Conservation (phyloP, 1,140 invertebrate species). For the Heliconius melpomene region DNA sequence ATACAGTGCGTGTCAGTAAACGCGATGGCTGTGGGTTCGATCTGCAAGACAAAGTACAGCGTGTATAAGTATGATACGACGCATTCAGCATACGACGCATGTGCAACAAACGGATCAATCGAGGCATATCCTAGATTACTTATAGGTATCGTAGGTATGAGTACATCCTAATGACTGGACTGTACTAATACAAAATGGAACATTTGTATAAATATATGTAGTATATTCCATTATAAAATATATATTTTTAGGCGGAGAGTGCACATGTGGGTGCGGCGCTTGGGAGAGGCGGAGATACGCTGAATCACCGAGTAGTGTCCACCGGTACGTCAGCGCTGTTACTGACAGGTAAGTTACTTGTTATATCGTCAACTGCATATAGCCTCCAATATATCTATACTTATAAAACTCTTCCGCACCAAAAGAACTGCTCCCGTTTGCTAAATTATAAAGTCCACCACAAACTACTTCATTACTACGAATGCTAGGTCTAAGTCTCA, state of each 20-base stretch:
- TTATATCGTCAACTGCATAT: background rate
- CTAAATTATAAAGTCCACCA: too few species aligned
- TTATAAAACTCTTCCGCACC: too few species aligned
- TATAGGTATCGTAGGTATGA: background rate
- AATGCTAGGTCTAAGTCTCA: too few species aligned
- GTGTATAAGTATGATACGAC: background rate
- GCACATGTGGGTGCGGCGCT: slow-evolving; percentile 68
- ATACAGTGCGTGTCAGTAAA: too few species aligned
- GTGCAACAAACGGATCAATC: slow-evolving; percentile 6
- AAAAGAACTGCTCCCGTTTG: too few species aligned
- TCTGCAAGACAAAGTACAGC: too few species aligned
- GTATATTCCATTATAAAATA: background rate
- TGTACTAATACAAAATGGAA: too few species aligned
- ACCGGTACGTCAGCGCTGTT: slow-evolving; percentile 70
- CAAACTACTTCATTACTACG: too few species aligned
- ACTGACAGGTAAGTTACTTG: slow-evolving; percentile 50
- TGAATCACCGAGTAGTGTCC: slow-evolving; percentile 68
- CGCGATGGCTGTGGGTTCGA: too few species aligned
- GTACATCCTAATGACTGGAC: too few species aligned
- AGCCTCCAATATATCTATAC: too few species aligned
- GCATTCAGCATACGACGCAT: slow-evolving; percentile 3
- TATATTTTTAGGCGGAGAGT: slow-evolving; percentile 50
- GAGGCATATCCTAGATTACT: background rate
- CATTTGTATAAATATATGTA: too few species aligned
- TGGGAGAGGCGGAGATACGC: slow-evolving; percentile 67